Percentiles rank a stretch among this genome's conserved stretches.
phyloP scores from a whole-genome alignment of 37 sponge, comb jelly and placozoan species.

The Oopsacas minuta region DNA sequence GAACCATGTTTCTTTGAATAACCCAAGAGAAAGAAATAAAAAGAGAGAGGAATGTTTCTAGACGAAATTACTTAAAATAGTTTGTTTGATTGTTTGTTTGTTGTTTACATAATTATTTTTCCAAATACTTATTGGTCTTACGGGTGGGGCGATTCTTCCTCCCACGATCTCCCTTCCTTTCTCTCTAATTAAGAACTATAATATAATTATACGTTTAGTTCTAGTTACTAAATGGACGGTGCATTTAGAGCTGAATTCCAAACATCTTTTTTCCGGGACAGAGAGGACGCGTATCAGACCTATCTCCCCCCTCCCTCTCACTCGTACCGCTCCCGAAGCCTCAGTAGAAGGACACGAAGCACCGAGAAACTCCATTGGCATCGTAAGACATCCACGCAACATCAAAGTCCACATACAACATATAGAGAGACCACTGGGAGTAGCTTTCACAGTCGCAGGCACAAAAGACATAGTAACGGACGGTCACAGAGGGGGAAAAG shows the following conservation, averaged over 20 bases:
- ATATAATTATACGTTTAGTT: too few species aligned
- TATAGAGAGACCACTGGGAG: not conserved
- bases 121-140: too few species aligned
- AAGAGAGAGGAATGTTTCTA: too few species aligned
- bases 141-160: too few species aligned
- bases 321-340: not conserved
- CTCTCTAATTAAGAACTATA: too few species aligned
- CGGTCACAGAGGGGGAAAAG: not conserved
- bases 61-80: too few species aligned
- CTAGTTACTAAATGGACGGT: not conserved
- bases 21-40: too few species aligned
- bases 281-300: not conserved
- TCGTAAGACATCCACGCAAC: not conserved
- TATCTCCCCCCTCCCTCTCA: not conserved
- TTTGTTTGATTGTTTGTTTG: too few species aligned
- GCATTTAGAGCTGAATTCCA: not conserved
- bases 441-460: not conserved
- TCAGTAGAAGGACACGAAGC: not conserved
- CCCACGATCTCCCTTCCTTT: too few species aligned
- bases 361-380: not conserved
- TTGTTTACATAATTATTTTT: too few species aligned
- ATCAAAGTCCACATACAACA: slow-evolving; percentile 12
- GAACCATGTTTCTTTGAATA: too few species aligned
- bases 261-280: not conserved
- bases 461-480: not conserved